Percentiles rank a stretch among this genome's conserved stretches.
phyloP scores from a whole-genome alignment of 92 coral and sea anemone species.

The Muricea muricata region DNA sequence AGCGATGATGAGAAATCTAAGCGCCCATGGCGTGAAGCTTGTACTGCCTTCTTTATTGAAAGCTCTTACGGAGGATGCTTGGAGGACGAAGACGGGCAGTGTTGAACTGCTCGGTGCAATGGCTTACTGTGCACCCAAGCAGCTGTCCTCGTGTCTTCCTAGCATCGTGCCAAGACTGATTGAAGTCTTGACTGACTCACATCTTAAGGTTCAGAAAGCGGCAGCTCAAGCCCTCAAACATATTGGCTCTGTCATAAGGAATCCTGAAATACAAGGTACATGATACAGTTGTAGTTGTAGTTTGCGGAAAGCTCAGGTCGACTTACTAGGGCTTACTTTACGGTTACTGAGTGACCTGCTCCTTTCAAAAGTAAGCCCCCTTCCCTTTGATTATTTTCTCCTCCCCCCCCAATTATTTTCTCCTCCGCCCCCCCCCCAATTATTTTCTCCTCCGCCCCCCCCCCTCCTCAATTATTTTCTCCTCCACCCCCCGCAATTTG shows the following conservation, averaged over 20 bases:
- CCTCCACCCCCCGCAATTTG: too few relatives aligned
- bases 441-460: too few relatives aligned
- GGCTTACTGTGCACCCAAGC: constrained; percentile 99
- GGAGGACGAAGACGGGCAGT: constrained; percentile 98
- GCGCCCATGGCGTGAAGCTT: constrained; percentile 98
- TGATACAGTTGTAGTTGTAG: too few relatives aligned
- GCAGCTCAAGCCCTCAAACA: constrained; percentile 97
- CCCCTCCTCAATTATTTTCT: too few relatives aligned
- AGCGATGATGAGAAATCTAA: constrained; percentile 96
- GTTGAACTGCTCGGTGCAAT: constrained; percentile 97
- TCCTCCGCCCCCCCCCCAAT: too few relatives aligned
- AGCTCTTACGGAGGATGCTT: constrained; percentile 94
- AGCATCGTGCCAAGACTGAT: constrained; percentile 94
- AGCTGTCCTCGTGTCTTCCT: constrained; percentile 94
- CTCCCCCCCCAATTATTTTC: too few relatives aligned
- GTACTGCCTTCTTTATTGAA: constrained; percentile 89
- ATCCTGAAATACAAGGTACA: constrained; percentile 98
- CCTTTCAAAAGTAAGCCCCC: too few relatives aligned
- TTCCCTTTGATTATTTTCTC: too few relatives aligned
- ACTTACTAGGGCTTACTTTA: too few relatives aligned
- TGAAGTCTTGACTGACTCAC: constrained; percentile 96
- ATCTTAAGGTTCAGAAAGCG: constrained; percentile 90
- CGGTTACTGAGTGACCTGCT: too few relatives aligned
- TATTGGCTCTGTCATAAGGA: constrained; percentile 94
- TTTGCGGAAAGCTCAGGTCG: too few relatives aligned